These are phyloP conservation scores for Hirtodrosophila alboralis DNA, from an alignment of 2,888 invertebrate species.

Conservation along the genomic window DNA sequence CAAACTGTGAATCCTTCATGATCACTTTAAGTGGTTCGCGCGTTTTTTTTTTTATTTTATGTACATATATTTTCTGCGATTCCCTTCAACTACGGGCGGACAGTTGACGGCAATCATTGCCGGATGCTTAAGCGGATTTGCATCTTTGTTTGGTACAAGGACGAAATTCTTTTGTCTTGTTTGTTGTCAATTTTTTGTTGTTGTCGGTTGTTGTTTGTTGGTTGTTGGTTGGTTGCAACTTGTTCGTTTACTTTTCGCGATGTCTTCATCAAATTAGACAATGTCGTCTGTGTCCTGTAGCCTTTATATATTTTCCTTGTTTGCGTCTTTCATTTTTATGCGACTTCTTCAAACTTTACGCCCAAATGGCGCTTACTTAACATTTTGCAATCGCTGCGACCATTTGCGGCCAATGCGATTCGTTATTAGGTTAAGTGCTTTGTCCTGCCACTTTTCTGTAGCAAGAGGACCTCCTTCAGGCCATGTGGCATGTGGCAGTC, in stretches of 20 bases:
- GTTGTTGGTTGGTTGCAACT: constrained; percentile 39
- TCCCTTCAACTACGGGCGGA: constrained; percentile 10
- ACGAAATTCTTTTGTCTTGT: constrained; percentile 41
- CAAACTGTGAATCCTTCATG: constrained; percentile 84
- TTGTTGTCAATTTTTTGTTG: constrained; percentile 55
- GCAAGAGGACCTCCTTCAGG: not conserved
- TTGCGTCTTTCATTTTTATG: constrained; percentile 73
- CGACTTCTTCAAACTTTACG: constrained; percentile 74
- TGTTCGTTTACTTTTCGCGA: constrained; percentile 49
- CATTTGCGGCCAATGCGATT: constrained; percentile 35
- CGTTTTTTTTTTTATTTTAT: constrained; percentile 47
- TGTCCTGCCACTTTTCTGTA: constrained; percentile 37
- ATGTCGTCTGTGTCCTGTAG: constrained; percentile 27
- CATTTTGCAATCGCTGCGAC: constrained; percentile 53
- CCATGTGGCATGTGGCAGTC: constrained; percentile 4
- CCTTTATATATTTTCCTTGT: constrained; percentile 6
- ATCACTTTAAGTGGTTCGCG: constrained; percentile 82
- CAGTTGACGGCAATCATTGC: constrained; percentile 74
- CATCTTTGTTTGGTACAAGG: constrained; percentile 60
- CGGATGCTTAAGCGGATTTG: constrained; percentile 82
- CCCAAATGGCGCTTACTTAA: constrained; percentile 72
- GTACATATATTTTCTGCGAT: constrained; percentile 20
- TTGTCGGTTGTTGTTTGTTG: constrained; percentile 3
- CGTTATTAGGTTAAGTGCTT: constrained; percentile 76
- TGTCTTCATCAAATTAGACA: constrained; percentile 71